Conservation (phyloP, 2,113 vertebrate genomes). For the Nyctereutes procyonoides region DNA sequence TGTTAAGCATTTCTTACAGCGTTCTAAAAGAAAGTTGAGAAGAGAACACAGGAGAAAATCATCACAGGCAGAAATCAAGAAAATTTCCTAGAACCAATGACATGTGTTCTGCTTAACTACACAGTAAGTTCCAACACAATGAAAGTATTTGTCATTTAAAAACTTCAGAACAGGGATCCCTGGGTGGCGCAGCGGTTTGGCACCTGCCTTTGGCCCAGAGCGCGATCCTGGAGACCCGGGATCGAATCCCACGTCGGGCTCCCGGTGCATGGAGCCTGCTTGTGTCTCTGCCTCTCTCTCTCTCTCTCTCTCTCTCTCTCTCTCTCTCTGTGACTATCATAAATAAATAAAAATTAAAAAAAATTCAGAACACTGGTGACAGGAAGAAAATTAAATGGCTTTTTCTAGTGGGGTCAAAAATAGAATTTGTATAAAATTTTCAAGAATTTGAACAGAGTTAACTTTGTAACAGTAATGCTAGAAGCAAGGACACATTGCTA, state of each 20-base stretch:
- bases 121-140: not conserved
- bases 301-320: too few species aligned
- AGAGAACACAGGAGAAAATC: not conserved
- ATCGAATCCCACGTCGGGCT: too few species aligned
- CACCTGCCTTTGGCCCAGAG: too few species aligned
- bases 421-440: not conserved
- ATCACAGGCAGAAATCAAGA: not conserved
- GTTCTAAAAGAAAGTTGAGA: not conserved
- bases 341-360: too few species aligned
- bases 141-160: not conserved
- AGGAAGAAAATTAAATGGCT: not conserved
- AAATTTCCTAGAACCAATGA: not conserved
- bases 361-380: not conserved
- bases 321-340: too few species aligned
- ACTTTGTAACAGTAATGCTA: not conserved
- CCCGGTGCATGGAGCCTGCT: too few species aligned
- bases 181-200: too few species aligned
- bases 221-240: too few species aligned
- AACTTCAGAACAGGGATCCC: not conserved
- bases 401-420: not conserved
- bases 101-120: not conserved
- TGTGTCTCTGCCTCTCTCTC: too few species aligned
- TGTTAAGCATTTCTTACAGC: not conserved
- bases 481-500: not conserved
- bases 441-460: not conserved